Evolutionary conservation across 2,888 invertebrate species (phyloP), one percentile per base, ranked within the genome.

Genomic region (Linnaemya vulpina): DNA sequence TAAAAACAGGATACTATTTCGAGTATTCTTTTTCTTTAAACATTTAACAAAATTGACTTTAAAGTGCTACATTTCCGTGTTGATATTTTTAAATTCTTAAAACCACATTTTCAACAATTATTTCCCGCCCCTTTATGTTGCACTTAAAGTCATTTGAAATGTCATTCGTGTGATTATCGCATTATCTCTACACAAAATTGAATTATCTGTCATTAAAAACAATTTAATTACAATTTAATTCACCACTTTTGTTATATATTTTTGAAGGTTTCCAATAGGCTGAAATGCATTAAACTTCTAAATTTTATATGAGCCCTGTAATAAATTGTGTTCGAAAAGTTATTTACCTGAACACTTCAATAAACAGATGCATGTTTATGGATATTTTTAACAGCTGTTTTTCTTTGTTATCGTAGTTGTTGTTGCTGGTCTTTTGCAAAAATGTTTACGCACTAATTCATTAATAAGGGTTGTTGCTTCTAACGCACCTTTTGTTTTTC

Each of bases 221-320:
- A 51, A 67, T 77, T 73, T 53, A 77, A 83, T 77, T 65, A 67
- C 49, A 11, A 77, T 65, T 83, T 53, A 73, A 83, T 83, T 77
- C 43, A 46, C 63, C 71, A 71, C 76, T 38, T 67, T 77, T 77
- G 60, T 83, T 49, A 43, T 40, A 43, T 9, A n/a, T 38, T 20
- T 25, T 25, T 11, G 10, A 65, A 58, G 46, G 49, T 58, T 73
- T 46, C 58, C 3, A 55, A 78, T 51, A 49, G 79, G 20, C 71
- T 30, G 7, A 38, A 62, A 60, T 25, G 49, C 55, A 60, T 51
- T 62, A 65, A 73, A 65, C 46, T 46, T 51, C 4, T 15, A 13
- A 73, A 55, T 46, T 55, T 63, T 20, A 65, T 40, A n/a, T 40
- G 65, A 73, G 51, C 58, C 46, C 49, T 60, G 9, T 30, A 65